These are phyloP conservation scores for Aldabrachelys gigantea DNA, from an alignment of 2,113 vertebrate species.

Conservation along the genomic window DNA sequence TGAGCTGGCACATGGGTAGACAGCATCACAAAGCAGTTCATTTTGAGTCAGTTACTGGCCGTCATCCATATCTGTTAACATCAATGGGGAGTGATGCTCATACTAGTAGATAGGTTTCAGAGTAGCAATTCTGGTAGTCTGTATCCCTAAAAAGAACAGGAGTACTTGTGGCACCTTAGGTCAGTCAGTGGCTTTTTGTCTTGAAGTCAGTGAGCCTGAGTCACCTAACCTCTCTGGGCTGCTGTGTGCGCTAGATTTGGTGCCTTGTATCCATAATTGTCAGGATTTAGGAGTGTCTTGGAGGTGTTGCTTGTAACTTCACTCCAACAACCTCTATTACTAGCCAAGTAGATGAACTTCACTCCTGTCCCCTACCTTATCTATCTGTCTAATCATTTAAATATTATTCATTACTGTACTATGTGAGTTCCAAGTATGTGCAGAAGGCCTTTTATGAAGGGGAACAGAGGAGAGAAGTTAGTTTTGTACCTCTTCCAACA, in stretches of 20 bases:
- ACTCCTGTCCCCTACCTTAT: not conserved
- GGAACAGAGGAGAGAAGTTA: not conserved
- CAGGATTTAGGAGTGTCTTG: not conserved
- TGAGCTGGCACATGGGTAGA: not conserved
- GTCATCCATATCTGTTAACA: not conserved
- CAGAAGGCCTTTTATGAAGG: constrained; percentile 13
- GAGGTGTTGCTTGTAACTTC: not conserved
- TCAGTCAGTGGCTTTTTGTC: not conserved
- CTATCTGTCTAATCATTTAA: not conserved
- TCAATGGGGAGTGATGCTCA: not conserved
- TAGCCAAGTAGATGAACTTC: not conserved
- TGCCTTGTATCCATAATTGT: not conserved
- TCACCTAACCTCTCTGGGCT: not conserved
- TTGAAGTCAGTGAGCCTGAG: not conserved
- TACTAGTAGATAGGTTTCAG: not conserved
- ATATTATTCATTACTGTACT: constrained; percentile 30
- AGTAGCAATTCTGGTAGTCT: too few relatives aligned
- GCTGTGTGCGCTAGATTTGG: not conserved
- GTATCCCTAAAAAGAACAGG: too few relatives aligned
- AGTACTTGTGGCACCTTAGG: not conserved
- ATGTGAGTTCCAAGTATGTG: fast-evolving
- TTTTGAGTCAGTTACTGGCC: not conserved
- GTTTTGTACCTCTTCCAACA: not conserved
- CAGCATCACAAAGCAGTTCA: not conserved
- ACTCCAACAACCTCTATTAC: not conserved